Conservation (phyloP, 2,888 invertebrate genomes). For the Oscheius sp. region DNA sequence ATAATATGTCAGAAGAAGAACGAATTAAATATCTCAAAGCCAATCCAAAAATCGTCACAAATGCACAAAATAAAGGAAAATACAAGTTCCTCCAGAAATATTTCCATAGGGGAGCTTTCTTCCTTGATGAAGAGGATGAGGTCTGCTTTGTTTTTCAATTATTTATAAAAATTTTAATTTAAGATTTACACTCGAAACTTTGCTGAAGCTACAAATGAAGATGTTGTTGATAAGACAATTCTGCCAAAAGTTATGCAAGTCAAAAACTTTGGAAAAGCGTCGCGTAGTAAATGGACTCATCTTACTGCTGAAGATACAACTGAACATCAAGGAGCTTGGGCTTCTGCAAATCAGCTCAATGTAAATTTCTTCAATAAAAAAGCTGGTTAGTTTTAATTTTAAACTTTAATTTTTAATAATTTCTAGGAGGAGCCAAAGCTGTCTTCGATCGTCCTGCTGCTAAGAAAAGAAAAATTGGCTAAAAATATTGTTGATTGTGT, state of each 20-base stretch:
- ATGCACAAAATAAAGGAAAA: constrained; percentile 90
- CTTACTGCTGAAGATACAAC: constrained; percentile 99
- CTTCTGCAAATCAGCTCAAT: constrained; percentile 88
- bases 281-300: constrained; percentile 98
- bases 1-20: constrained; percentile 96
- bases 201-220: constrained; percentile 94
- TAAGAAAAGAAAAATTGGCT: constrained; percentile 76
- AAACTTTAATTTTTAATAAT: background rate
- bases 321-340: constrained; percentile 88
- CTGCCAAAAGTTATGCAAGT: constrained; percentile 99
- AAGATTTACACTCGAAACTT: constrained; percentile 80
- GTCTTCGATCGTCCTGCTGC: constrained; percentile 88
- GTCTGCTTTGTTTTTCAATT: constrained; percentile 37
- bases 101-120: constrained; percentile 98
- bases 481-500: background rate
- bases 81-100: constrained; percentile 99
- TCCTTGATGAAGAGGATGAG: constrained; percentile 79
- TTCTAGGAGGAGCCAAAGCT: constrained; percentile 86
- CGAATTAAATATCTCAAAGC: constrained; percentile 86
- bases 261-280: constrained; percentile 98
- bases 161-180: constrained; percentile 1
- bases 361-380: constrained; percentile 87
- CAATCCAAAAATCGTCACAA: constrained; percentile 92
- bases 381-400: constrained; percentile 77
- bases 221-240: constrained; percentile 98